Evolutionary conservation across 2,113 vertebrate species (phyloP).

Genomic region (Callopanchax toddi): DNA sequence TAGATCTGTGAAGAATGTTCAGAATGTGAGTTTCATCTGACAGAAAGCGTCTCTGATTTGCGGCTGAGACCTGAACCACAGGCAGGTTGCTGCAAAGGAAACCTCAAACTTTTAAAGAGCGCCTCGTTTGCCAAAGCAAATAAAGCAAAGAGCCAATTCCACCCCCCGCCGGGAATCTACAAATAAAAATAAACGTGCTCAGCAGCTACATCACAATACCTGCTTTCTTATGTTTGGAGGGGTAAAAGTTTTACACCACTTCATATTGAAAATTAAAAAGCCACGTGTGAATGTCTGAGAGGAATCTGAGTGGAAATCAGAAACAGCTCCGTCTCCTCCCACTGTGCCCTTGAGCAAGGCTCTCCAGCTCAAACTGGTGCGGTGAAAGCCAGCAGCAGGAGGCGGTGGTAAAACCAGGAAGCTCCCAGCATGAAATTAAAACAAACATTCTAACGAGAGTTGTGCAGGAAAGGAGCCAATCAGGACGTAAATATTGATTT

Average conservation of each 20-base stretch:
- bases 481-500: too few species aligned
- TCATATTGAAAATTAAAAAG: conserved; percentile 31
- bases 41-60: background rate
- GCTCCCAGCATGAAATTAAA: too few species aligned
- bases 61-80: conserved; percentile 1
- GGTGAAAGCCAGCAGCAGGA: conserved; percentile 12
- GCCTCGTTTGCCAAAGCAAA: conserved; percentile 35
- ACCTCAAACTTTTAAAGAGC: conserved; percentile 44
- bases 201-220: conserved; percentile 44
- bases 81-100: conserved; percentile 27
- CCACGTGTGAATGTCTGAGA: conserved; percentile 18
- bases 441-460: too few species aligned
- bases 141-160: conserved; percentile 30
- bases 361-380: conserved; percentile 8
- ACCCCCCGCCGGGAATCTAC: conserved; percentile 14
- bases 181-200: conserved; percentile 54
- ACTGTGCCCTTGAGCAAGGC: conserved; percentile 53
- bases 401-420: background rate
- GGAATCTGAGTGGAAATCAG: conserved; percentile 11
- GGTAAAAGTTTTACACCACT: conserved; percentile 24
- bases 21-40: background rate
- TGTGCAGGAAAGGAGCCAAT: too few species aligned
- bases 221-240: conserved; percentile 31
- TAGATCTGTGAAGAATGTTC: too few species aligned
- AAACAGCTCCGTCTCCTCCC: conserved; percentile 1